These are phyloP conservation scores for Bambusicola thoracicus DNA, from an alignment of 2,113 vertebrate species.

Conservation along the genomic window DNA sequence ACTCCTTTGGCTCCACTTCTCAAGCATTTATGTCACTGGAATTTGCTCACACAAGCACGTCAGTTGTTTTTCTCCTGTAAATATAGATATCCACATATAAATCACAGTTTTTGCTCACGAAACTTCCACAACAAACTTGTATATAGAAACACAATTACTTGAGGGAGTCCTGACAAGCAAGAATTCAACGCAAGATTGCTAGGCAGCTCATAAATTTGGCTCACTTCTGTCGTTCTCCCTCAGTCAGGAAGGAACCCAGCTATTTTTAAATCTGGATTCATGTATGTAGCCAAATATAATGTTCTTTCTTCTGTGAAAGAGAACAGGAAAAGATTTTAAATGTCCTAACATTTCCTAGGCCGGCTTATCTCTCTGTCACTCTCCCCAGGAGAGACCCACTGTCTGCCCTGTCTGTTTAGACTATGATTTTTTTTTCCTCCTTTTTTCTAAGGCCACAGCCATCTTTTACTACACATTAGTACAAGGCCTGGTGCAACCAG, in stretches of 20 bases:
- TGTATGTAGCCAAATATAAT: constrained; percentile 64
- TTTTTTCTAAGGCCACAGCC: background rate
- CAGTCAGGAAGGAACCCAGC: constrained; percentile 67
- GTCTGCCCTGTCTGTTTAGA: constrained; percentile 47
- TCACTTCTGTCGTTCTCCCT: constrained; percentile 47
- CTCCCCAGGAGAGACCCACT: constrained; percentile 26
- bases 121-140: constrained; percentile 18
- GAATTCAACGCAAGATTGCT: constrained; percentile 38
- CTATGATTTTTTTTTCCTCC: background rate
- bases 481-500: background rate
- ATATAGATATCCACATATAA: background rate
- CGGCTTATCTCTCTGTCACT: constrained; percentile 38
- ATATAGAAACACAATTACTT: constrained; percentile 11
- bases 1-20: constrained; percentile 17
- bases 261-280: constrained; percentile 65
- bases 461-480: background rate
- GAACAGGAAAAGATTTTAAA: constrained; percentile 72
- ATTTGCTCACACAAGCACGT: background rate
- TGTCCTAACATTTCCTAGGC: constrained; percentile 71
- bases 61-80: constrained; percentile 24
- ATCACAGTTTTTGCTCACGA: constrained; percentile 23
- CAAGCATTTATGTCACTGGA: background rate
- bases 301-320: constrained; percentile 57
- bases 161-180: constrained; percentile 22
- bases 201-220: constrained; percentile 45